Base-by-base conservation (phyloP, 2,113 vertebrate species). In the Chaenogobius annularis region DNA sequence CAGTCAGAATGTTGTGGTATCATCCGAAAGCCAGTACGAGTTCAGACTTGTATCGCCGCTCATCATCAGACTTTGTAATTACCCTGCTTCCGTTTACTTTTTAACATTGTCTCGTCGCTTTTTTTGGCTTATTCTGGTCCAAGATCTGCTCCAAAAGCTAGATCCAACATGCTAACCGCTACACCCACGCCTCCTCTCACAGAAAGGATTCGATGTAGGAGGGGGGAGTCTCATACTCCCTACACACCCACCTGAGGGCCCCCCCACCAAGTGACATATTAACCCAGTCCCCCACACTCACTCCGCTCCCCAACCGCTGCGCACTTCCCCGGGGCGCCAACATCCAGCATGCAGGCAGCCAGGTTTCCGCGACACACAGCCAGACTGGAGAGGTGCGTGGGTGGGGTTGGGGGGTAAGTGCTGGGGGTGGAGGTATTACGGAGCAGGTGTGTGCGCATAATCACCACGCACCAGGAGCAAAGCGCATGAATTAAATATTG, bases 361-460 rank as follows among this genome's bases (percentile, higher is more conserved):
- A 48, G 63, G 64, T 40, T 50, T 13, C 1, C 20, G 48, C n/a
- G 26, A 31, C 48, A 61, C 11, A 6, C 56, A 66, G 1, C 59
- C 40, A 46, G 8, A 19, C 13, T 8, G 50, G 8, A n/a, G 50
- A 52, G 17, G 15, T 6, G 43, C 48, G 5, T 54, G 9, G 54
- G 31, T 14, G 59, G 15, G 6, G 13, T 35, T 7, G 26, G 13
- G 1, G 58, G 26, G 56, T 13, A 55, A 67, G 43, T 40, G 15
- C 54, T 10, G 20, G 17, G 13, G 58, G 31, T 17, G 56, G 13
- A 55, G 69, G 43, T 40, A 63, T 6, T 5, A 13, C 47, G 35
- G 67, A 64, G 65, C 67, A 75, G 71, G 64, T 75, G 73, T 70
- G 72, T 69, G 19, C 75, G 80, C 78, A 85, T 80, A 85, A 83